phyloP scores from a whole-genome alignment of 2,113 vertebrate species.

The Chaetodon trifascialis region DNA sequence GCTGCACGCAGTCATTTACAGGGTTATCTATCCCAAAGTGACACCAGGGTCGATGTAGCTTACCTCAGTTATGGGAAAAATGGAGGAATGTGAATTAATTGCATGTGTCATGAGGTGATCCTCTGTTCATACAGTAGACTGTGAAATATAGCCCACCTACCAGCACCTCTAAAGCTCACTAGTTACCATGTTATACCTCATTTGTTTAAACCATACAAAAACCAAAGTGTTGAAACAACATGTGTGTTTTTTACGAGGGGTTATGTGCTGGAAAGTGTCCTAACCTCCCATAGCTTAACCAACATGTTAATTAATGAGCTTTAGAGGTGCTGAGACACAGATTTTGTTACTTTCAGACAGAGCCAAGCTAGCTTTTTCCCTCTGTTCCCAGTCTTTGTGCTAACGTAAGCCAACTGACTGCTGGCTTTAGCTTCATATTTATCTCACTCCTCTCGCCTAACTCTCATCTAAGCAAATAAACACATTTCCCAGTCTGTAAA shows the following conservation, averaged over 20 bases:
- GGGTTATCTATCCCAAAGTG: slow-evolving; percentile 17
- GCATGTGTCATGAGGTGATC: background rate
- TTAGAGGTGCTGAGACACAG: background rate
- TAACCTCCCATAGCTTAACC: too few relatives aligned
- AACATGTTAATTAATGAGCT: too few relatives aligned
- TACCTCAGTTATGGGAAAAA: slow-evolving; percentile 19
- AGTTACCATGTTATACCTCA: too few relatives aligned
- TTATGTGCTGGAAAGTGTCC: too few relatives aligned
- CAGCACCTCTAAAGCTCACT: background rate
- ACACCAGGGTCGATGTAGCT: background rate
- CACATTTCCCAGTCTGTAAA: background rate
- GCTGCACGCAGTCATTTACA: slow-evolving; percentile 3
- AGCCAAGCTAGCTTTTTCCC: background rate
- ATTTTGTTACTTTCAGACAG: background rate
- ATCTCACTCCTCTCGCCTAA: background rate
- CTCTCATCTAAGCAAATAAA: background rate
- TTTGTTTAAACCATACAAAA: too few relatives aligned
- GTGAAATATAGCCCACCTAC: background rate
- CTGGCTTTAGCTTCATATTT: background rate
- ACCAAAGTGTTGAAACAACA: too few relatives aligned
- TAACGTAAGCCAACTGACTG: background rate
- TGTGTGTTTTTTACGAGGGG: too few relatives aligned
- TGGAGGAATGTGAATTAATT: slow-evolving; percentile 1
- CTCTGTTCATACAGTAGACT: background rate
- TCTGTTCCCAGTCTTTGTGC: background rate